A percentile compares a stretch with the other conserved stretches of the same genome.
Conservation (phyloP, 2,113 vertebrate species). For the Megaceryle maxima region DNA sequence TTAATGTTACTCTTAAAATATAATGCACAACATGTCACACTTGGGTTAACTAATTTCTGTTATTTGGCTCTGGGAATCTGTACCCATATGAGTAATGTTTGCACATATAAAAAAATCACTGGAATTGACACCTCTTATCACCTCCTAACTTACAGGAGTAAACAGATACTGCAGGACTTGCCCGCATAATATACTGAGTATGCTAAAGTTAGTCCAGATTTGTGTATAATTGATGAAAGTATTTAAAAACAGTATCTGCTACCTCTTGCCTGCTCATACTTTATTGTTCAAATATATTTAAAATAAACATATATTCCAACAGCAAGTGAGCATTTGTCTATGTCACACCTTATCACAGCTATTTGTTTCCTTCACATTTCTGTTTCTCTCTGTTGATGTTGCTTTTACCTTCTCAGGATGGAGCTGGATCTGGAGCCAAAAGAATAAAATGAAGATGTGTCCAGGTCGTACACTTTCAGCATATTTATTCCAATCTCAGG, state of each 20-base stretch:
- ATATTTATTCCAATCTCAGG: constrained; percentile 22
- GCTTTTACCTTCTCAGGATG: not conserved
- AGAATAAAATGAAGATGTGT: constrained; percentile 3
- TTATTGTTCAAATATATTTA: not conserved
- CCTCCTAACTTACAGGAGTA: not conserved
- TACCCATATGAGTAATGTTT: not conserved
- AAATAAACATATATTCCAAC: constrained; percentile 7
- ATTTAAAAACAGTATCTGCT: not conserved
- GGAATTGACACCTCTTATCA: not conserved
- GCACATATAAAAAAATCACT: not conserved
- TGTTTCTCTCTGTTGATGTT: not conserved
- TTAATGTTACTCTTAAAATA: not conserved
- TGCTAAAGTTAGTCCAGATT: not conserved
- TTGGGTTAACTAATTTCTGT: not conserved
- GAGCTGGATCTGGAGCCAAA: not conserved
- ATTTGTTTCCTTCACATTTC: not conserved
- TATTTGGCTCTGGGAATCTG: not conserved
- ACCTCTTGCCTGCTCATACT: not conserved
- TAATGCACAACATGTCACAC: not conserved
- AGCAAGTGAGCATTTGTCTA: not conserved
- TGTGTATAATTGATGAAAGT: not conserved
- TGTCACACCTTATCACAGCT: not conserved
- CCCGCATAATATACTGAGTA: not conserved
- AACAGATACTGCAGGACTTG: not conserved
- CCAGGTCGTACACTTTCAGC: not conserved